These are phyloP conservation scores for Polydrusus pterygomalis DNA, from an alignment of 2,888 invertebrate species.

Conservation along the genomic window DNA sequence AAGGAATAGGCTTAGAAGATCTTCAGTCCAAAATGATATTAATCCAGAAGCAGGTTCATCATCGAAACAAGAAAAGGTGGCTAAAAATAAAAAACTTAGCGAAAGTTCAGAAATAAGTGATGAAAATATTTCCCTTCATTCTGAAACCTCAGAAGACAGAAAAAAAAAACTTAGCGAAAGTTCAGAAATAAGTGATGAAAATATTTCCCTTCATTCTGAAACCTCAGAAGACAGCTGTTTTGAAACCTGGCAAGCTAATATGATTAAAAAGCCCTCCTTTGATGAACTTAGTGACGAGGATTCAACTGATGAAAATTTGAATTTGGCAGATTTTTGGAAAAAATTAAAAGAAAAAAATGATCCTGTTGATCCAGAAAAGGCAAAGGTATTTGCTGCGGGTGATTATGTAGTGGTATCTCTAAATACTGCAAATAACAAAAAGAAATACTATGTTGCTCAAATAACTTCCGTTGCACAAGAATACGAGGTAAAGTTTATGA, in stretches of 20 bases:
- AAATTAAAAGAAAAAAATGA: too few relatives aligned
- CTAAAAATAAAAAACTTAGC: neutral
- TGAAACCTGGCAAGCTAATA: neutral
- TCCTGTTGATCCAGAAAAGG: neutral
- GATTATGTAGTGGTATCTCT: neutral
- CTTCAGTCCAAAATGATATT: neutral
- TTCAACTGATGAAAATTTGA: neutral
- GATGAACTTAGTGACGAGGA: neutral
- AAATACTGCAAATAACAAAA: too few relatives aligned
- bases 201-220: too few relatives aligned
- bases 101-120: too few relatives aligned
- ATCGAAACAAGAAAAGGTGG: neutral
- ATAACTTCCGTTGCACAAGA: neutral
- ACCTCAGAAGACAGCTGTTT: too few relatives aligned
- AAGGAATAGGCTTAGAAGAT: too few relatives aligned
- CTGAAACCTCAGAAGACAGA: neutral
- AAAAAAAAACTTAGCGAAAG: neutral
- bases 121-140: too few relatives aligned
- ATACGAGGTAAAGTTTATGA: neutral
- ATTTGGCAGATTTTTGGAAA: too few relatives aligned
- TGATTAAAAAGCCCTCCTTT: neutral
- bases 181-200: too few relatives aligned
- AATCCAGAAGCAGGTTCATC: neutral
- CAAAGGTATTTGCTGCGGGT: neutral
- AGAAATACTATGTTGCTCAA: neutral